Base-by-base conservation (phyloP, 1,140 invertebrate species). In the Sitodiplosis mosellana region DNA sequence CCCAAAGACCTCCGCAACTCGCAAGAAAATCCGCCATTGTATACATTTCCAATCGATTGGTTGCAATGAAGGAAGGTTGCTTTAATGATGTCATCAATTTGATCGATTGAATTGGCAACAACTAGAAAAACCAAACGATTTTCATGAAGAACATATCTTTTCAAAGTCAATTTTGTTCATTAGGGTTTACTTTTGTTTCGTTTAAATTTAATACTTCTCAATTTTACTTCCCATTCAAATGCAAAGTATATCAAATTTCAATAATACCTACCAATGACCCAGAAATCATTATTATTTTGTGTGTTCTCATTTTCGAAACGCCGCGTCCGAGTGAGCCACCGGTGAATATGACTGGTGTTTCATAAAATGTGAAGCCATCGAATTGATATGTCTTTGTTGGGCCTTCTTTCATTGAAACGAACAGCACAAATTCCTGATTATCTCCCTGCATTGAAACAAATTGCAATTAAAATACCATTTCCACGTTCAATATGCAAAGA, bases 341-440 rank as follows among this genome's bases (percentile, higher is more conserved):
- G 0, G 60, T 66, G 45, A 62, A 64, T 45, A 63, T 57, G 34
- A 61, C 57, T n/a, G 48, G 53, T 5, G 59, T 64, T 41, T 66
- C 59, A 15, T 59, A 56, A 48, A 71, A 71, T 51, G 58, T 59
- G 66, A 66, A 69, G 43, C 69, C 68, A 36, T 70, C 65, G 7
- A 68, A 62, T 43, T 67, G 67, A 47, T 61, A 68, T 15, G 61
- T 58, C 52, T 61, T 62, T 2, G 69, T 49, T 47, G 63, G 62
- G 38, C 66, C 63, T 47, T 61, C 56, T n/a, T 57, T 55, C 44
- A 60, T 63, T 19, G 60, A 52, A 11, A 63, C 63, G 14, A 71
- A 46, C 4, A 70, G 49, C 8, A 62, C 52, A 40, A 68, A 68
- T 41, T 61, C 62, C 37, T 60, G 56, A 0, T 48, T 33, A 1